Evolutionary conservation across 2,113 vertebrate species (phyloP), one percentile per base, ranked within the genome.

Genomic region (Eurystomus gularis): DNA sequence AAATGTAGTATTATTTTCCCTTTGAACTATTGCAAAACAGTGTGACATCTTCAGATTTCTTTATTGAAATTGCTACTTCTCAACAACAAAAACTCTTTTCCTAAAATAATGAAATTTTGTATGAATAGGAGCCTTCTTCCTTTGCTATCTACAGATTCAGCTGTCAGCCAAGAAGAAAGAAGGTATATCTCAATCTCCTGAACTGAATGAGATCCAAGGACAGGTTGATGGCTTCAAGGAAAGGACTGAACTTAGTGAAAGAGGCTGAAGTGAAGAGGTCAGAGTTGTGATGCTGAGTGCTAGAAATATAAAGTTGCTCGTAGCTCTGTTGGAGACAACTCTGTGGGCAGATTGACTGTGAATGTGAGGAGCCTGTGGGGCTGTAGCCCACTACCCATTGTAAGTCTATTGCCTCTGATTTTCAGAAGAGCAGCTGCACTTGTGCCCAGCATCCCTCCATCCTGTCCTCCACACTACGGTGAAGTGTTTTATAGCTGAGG

Each of bases 371-470:
- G 11, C 7, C 7, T 40, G 19, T 58, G 51, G 37, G 37, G 25
- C 8, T 61, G 6, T 11, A 69, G 33, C 29, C 17, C 11, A 52
- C 11, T n/a, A 40, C 3, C 6, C 6, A 70, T 73, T 28, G 11
- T 46, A 49, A 49, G 2, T 4, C 14, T 11, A 7, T 23, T 48
- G 24, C 3, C 17, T 77, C 40, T 20, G 18, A 20, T 0, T 69
- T 49, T 73, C 31, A 61, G 42, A 65, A 17, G 4, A 65, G 15
- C 26, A 54, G 18, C 72, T 64, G 15, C 10, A 64, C 4, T 31
- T 2, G 1, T 23, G 14, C 13, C 12, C 68, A 88, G 33, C 35
- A 68, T 6, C 4, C 19, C 7, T 51, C 18, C 51, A 79, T 5
- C 3, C 37, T 65, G 18, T 46, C 20, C 44, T 88, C 54, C 37